Base-by-base conservation (phyloP, 1,140 invertebrate species). In the Apocrypta bakeri region DNA sequence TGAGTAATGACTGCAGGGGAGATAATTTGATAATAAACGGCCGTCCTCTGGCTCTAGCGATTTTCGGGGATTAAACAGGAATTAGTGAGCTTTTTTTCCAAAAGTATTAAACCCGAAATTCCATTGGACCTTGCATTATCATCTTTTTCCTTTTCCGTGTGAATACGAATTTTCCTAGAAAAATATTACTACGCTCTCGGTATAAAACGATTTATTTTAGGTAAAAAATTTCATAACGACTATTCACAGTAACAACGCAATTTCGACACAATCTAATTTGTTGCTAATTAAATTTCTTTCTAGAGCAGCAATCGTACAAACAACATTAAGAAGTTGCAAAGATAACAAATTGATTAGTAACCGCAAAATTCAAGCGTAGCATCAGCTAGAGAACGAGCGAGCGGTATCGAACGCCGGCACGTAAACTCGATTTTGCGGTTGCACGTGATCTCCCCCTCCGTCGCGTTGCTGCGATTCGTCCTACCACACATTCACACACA, bases 361-460 rank as follows among this genome's bases (percentile, higher is more conserved):
- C 76, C 77, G 24, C 66, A 42, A 48, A 33, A 79, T 37, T 61
- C 63, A 71, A 79, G 2, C n/a, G 21, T 11, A 33, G n/a, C 72
- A 14, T 74, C 25, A 74, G 72, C 37, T 7, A 8, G 37, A 56
- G 48, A 56, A 56, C 48, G 42, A 17, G 42, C 42, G 42, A 17
- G 73, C 25, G 48, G n/a, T 11, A 63, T 31, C 42, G 56, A 63
- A 24, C 17, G 24, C 27, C 21, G 73, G 27, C 48, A 63, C 73
- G 48, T 63, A 76, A 76, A 76, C 56, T 76, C 73, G 56, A 76
- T 76, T 76, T 63, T n/a, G 73, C 56, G 73, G 73, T 61, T 24
- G 31, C 69, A 72, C 69, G 69, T 72, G 29, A n/a, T 74, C 72
- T 61, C 37, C 37, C 37, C 2, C 42, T 4, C 27, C 63, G 63